Evolutionary conservation across 2,113 vertebrate species (phyloP).

Genomic region (Pungitius pungitius): DNA sequence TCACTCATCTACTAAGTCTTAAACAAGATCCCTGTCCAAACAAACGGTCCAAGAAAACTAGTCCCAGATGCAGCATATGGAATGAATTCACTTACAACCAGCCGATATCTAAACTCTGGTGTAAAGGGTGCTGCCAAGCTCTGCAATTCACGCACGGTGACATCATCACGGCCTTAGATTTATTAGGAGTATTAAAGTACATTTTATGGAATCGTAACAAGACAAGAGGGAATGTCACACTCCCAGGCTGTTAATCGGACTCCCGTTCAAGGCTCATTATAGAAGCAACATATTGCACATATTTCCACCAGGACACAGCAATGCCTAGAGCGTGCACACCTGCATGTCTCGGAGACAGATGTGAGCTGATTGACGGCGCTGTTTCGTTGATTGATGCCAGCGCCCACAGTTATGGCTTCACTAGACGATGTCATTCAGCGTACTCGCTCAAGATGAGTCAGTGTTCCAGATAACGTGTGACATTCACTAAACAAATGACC

Average conservation of each 20-base stretch:
- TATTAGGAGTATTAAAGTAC: background rate
- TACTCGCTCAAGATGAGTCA: background rate
- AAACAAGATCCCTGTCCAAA: constrained; percentile 42
- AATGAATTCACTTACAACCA: constrained; percentile 39
- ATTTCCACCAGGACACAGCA: background rate
- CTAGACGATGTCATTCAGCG: background rate
- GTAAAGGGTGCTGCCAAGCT: constrained; percentile 32
- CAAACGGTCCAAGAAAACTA: constrained; percentile 36
- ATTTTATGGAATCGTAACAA: constrained; percentile 8
- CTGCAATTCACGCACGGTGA: constrained; percentile 21
- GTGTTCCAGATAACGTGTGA: background rate
- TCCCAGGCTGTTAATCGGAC: background rate
- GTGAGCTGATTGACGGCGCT: constrained; percentile 3
- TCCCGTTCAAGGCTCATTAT: background rate
- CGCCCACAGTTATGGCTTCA: background rate
- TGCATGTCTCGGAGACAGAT: background rate
- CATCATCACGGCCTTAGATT: constrained; percentile 28
- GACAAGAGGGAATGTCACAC: constrained; percentile 3
- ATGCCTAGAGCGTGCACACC: background rate
- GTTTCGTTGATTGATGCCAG: constrained; percentile 22
- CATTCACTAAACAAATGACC: background rate
- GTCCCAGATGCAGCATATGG: constrained; percentile 60
- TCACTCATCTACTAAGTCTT: constrained; percentile 37
- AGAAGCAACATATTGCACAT: background rate
- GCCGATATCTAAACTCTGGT: constrained; percentile 35